phyloP scores from a whole-genome alignment of 2,888 invertebrate genomes.

The Glyphotaelius pellucidus region DNA sequence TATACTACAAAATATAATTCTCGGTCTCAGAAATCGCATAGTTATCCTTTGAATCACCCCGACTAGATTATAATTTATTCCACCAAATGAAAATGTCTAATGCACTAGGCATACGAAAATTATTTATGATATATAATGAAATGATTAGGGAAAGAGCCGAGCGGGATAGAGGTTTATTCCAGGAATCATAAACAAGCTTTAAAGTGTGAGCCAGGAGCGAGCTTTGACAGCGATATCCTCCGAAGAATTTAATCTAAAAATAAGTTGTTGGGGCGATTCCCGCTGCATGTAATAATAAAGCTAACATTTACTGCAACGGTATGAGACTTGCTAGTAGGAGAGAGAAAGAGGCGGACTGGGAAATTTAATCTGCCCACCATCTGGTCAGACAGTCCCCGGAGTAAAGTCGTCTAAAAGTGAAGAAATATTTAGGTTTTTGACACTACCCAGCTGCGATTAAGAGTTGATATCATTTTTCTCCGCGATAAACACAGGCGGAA shows the following conservation, averaged over 20 bases:
- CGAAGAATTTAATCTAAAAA: conserved; percentile 5
- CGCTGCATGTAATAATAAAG: background rate
- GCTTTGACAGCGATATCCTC: background rate
- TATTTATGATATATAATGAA: too few species aligned
- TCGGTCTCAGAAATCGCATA: background rate
- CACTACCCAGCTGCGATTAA: background rate
- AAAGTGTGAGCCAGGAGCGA: background rate
- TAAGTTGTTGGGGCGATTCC: background rate
- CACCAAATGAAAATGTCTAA: background rate
- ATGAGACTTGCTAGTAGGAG: background rate
- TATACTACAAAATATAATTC: background rate
- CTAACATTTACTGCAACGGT: background rate
- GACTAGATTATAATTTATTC: background rate
- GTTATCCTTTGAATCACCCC: background rate
- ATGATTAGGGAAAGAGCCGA: background rate
- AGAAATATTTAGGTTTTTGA: background rate
- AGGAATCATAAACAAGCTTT: background rate
- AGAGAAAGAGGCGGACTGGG: background rate
- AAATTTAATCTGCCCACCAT: background rate
- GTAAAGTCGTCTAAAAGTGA: background rate
- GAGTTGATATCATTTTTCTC: background rate
- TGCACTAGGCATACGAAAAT: background rate
- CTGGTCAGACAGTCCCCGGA: background rate
- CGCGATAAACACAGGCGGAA: background rate
- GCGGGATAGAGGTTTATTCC: background rate